A percentile compares a stretch with the other conserved stretches of the same genome.
Conservation (phyloP, 2,113 vertebrate species). For the Channa argus region DNA sequence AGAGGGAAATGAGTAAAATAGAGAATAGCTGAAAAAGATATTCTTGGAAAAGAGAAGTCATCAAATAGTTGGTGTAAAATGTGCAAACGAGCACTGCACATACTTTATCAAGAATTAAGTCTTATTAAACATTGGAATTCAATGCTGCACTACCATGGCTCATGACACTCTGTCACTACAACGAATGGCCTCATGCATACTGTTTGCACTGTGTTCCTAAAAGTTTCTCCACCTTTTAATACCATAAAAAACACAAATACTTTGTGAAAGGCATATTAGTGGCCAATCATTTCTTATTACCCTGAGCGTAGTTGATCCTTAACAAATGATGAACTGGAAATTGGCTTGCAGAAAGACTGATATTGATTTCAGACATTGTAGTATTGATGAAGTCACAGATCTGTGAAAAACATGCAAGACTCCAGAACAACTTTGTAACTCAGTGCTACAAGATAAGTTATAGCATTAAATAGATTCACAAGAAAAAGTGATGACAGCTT, state of each 20-base stretch:
- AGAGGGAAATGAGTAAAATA: conserved; percentile 15
- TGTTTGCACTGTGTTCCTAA: not conserved
- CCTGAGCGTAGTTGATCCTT: no score
- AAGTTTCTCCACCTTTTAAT: no score
- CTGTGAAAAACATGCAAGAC: no score
- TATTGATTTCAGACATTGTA: no score
- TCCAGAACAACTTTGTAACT: no score
- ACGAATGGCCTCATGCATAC: not conserved
- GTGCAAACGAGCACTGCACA: not conserved
- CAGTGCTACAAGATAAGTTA: no score
- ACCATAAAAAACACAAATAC: not conserved
- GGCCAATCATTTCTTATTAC: not conserved
- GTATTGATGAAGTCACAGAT: no score
- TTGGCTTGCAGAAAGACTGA: not conserved
- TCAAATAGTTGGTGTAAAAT: conserved; percentile 33
- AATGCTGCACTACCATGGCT: conserved; percentile 8
- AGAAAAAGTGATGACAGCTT: no score
- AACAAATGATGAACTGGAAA: not conserved
- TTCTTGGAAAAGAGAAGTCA: not conserved
- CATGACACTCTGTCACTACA: conserved; percentile 4
- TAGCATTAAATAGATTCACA: no score
- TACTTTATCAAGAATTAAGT: not conserved
- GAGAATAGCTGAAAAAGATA: conserved; percentile 1
- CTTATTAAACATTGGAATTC: not conserved
- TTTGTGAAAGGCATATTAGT: not conserved